Percentiles rank a stretch among this genome's conserved stretches.
phyloP scores from a whole-genome alignment of 2,113 vertebrate species.

The Sula dactylatra region DNA sequence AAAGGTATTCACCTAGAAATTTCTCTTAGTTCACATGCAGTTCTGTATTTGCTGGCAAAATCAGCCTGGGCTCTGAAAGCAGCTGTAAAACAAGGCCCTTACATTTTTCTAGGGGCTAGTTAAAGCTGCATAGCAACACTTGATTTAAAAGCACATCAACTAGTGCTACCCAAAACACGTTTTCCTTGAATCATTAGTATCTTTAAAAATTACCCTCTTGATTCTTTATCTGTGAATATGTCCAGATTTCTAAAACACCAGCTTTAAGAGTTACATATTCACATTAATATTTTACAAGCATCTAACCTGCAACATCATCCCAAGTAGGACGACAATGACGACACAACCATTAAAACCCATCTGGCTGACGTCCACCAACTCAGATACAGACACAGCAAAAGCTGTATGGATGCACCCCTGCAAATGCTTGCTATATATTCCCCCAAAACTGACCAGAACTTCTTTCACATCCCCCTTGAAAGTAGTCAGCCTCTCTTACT shows the following conservation, averaged over 20 bases:
- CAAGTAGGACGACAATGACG: slow-evolving; percentile 29
- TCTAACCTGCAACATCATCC: slow-evolving; percentile 45
- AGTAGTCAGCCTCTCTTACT: not conserved
- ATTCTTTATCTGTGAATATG: not conserved
- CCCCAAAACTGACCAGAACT: not conserved
- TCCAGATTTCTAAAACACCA: not conserved
- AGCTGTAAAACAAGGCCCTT: not conserved
- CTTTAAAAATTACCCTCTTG: not conserved
- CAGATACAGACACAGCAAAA: not conserved
- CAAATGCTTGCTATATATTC: not conserved
- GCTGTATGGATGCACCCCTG: not conserved
- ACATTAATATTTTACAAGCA: slow-evolving; percentile 29
- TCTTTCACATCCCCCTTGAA: not conserved
- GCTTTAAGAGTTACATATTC: not conserved
- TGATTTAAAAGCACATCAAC: not conserved
- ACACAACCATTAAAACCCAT: slow-evolving; percentile 29
- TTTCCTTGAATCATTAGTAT: not conserved
- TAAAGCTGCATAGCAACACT: not conserved
- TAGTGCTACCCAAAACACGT: not conserved
- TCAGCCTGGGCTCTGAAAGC: not conserved
- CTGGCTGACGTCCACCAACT: slow-evolving; percentile 15
- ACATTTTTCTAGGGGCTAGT: not conserved
- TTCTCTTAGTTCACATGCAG: not conserved
- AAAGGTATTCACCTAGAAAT: slow-evolving; percentile 8
- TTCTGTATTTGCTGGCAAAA: not conserved